Evolutionary conservation across 2,888 invertebrate genomes (phyloP), one percentile per base, ranked within the genome.

Genomic region (Molorchus minor): DNA sequence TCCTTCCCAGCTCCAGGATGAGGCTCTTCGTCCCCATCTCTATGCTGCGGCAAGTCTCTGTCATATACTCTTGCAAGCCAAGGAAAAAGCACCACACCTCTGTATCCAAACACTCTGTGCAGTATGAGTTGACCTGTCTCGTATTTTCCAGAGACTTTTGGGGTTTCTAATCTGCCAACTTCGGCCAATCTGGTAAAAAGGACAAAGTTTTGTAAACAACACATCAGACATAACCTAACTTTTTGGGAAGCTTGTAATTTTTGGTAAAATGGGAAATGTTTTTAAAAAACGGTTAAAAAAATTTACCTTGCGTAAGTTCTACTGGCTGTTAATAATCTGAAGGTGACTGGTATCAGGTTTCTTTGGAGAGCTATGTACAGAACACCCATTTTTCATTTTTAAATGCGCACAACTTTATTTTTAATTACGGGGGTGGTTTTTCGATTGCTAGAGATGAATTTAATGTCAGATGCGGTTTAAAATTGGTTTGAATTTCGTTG

Each of bases 51-150:
- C 51, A 91, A 83, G 84, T 97, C 96, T 74, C 97, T 85, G 77
- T 98, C 98, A 76, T 96, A 98, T 0, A 98, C 95, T 76, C 94
- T 86, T 5, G 98, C 98, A 61, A 94, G 83, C 97, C 98, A 98
- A 1, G 98, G 97, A 79, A 98, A 98, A 47, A 99, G 84, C 57
- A 98, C 90, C 10, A 99, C 96, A 2, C 98, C 98, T 71, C 98
- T 86, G 79, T 99, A 99, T 12, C 98, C 98, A 81, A 99, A 99
- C 13, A 98, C 92, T 74, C 94, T 88, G 79, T 99, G 99, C 51
- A 99, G 84, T 80, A 99, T 97, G 61, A 98, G 83, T 82, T 97
- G 97, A 7, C 98, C 98, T 2, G 97, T 96, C 74, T 95, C 94
- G 83, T 98, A 98, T 83, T 95, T 94, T 38, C 94, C 94, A 66